These are phyloP conservation scores for Palloptera scutellata DNA, from an alignment of 2,888 invertebrate species.

Conservation along the genomic window DNA sequence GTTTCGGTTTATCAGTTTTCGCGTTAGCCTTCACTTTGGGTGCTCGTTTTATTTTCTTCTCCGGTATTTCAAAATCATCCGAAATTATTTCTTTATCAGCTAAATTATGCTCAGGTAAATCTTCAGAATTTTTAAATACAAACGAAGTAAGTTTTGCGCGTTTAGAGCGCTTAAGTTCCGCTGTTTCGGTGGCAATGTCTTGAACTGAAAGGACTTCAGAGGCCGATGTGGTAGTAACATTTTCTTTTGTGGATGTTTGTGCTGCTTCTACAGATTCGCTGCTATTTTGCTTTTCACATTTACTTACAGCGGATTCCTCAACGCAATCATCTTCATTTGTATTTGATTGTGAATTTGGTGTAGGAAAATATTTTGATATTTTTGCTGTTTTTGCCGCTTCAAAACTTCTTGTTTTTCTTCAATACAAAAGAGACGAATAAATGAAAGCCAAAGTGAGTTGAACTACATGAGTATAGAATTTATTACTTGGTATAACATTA, in stretches of 20 bases:
- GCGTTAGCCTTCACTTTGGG: constrained; percentile 38
- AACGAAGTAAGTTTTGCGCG: constrained; percentile 45
- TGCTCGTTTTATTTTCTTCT: constrained; percentile 47
- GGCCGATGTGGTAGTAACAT: constrained; percentile 4
- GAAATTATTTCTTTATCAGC: constrained; percentile 14
- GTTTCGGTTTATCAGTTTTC: constrained; percentile 25
- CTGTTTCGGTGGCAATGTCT: background rate
- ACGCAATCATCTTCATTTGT: background rate
- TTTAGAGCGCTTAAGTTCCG: constrained; percentile 13
- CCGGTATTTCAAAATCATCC: constrained; percentile 43
- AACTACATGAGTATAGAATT: background rate
- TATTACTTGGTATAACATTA: constrained; percentile 8
- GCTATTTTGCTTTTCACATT: background rate
- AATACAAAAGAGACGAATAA: background rate
- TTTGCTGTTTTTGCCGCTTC: constrained; percentile 29
- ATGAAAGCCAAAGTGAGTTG: background rate
- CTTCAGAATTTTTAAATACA: constrained; percentile 33
- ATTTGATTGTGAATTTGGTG: constrained; percentile 32
- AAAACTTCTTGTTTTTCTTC: constrained; percentile 38
- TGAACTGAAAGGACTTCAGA: too few relatives aligned
- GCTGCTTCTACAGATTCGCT: background rate
- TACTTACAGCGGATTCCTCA: background rate
- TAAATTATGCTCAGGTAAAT: constrained; percentile 33
- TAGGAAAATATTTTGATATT: constrained; percentile 49
- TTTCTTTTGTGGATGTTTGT: background rate